Evolutionary conservation across 2,797 vertebrate species (phyloP), one percentile per base, ranked within the genome.

Genomic region (Microchirus variegatus): DNA sequence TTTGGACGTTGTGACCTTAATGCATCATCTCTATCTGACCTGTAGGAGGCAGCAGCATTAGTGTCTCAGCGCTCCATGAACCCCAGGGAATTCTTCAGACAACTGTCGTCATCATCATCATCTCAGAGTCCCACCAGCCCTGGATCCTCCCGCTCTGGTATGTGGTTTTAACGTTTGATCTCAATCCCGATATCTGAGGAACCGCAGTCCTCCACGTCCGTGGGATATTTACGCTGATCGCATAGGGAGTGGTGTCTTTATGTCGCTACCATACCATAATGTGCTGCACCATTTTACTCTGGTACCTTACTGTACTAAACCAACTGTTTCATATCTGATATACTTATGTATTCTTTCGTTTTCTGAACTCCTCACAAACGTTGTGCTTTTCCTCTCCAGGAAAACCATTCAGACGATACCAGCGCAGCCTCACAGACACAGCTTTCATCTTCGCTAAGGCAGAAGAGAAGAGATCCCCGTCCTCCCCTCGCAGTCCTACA

Each of bases 351-450:
- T 16, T 9, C 1, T 46, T 14, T 14, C 5, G 40, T n/a, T 41
- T 41, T 41, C 14, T 41, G 11, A 54, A 17, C 11, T 49, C n/a
- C 50, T 53, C 22, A 51, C 38, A 43, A 48, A 26, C 52, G n/a
- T n/a, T 35, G 9, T 36, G 60, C 41, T 42, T 17, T 65, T 60
- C 58, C 59, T 63, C 51, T 65, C 11, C 78, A 93, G 94, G 91
- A 50, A 86, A 89, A 84, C 90, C 93, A 0, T 92, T 94, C 66
- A 90, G 93, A 38, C 92, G 94, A 52, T 94, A 95, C 90, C 95
- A 95, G 83, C 94, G 95, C 82, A 96, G 95, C 81, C 84, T 96
- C 77, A 96, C 95, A 3, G 95, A 96, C 73, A 93, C 94, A 0
- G 94, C 95, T 46, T 95, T 94, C 82, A 93, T 95, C 84, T 95